Percentiles rank a stretch among this genome's conserved stretches.
Conservation (phyloP, 2,113 vertebrate genomes). For the Hemichromis elongatus region DNA sequence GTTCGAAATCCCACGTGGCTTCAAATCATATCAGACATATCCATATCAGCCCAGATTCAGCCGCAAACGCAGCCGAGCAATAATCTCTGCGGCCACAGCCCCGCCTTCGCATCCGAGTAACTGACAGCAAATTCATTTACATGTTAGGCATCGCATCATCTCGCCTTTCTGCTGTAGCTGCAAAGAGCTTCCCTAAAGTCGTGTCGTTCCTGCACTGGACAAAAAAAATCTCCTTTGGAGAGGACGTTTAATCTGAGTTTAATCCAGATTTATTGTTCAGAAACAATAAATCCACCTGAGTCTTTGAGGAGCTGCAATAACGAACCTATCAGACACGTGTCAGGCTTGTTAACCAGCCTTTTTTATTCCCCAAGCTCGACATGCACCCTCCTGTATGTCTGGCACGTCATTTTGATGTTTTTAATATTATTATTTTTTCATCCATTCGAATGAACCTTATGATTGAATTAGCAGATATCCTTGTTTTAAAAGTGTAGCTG, state of each 20-base stretch:
- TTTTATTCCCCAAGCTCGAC: background rate
- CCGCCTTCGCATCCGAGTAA: background rate
- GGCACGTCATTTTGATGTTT: background rate
- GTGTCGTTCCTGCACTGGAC: background rate
- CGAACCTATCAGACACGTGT: background rate
- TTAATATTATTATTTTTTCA: background rate
- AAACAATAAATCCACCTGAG: background rate
- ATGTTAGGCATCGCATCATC: background rate
- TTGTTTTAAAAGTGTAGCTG: background rate
- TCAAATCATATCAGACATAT: background rate
- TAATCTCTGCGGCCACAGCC: background rate
- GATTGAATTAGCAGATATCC: background rate
- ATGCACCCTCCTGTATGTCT: background rate
- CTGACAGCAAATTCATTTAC: background rate
- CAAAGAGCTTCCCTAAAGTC: background rate
- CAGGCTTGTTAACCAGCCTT: background rate
- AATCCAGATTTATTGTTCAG: background rate
- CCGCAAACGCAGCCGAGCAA: background rate
- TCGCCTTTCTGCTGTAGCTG: background rate
- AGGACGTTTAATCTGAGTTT: background rate
- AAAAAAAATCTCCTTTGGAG: background rate
- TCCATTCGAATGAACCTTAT: background rate
- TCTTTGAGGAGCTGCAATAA: background rate
- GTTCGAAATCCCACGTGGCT: background rate
- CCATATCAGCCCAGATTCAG: background rate